Conservation (phyloP, 2,797 vertebrate species). For the Okamejei kenojei region DNA sequence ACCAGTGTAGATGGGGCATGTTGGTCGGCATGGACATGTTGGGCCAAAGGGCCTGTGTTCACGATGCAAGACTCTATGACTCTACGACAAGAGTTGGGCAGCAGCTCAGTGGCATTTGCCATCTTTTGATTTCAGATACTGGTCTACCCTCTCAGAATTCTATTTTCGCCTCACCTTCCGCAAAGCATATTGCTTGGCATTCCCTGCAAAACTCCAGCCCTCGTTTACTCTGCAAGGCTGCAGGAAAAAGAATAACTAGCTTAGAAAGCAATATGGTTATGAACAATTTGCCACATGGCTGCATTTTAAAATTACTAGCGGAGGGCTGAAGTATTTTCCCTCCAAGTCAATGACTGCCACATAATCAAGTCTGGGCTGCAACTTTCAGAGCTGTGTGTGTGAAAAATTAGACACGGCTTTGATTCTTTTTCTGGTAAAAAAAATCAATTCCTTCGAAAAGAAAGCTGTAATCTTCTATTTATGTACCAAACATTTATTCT, state of each 20-base stretch:
- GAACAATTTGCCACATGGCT: slow-evolving; percentile 20
- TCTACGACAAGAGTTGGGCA: too few relatives aligned
- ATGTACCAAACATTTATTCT: not conserved
- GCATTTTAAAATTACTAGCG: slow-evolving; percentile 25
- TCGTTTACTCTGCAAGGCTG: not conserved
- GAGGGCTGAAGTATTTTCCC: not conserved
- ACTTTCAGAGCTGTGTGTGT: not conserved
- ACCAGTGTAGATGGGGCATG: too few relatives aligned
- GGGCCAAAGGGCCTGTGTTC: too few relatives aligned
- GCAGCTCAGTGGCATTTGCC: not conserved
- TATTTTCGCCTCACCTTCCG: not conserved
- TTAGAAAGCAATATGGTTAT: not conserved
- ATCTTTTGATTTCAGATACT: not conserved
- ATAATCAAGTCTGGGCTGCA: slow-evolving; percentile 4
- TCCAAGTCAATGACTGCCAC: not conserved
- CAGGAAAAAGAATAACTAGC: slow-evolving; percentile 25
- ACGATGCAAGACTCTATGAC: too few relatives aligned
- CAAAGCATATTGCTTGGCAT: not conserved
- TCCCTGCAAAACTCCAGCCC: not conserved
- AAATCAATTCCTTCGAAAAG: not conserved
- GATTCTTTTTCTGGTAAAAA: not conserved
- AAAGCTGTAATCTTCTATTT: not conserved
- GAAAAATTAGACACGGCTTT: not conserved
- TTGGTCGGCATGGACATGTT: too few relatives aligned
- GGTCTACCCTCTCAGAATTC: not conserved